Conservation (phyloP, 2,797 vertebrate species). For the Heterohyrax brucei region DNA sequence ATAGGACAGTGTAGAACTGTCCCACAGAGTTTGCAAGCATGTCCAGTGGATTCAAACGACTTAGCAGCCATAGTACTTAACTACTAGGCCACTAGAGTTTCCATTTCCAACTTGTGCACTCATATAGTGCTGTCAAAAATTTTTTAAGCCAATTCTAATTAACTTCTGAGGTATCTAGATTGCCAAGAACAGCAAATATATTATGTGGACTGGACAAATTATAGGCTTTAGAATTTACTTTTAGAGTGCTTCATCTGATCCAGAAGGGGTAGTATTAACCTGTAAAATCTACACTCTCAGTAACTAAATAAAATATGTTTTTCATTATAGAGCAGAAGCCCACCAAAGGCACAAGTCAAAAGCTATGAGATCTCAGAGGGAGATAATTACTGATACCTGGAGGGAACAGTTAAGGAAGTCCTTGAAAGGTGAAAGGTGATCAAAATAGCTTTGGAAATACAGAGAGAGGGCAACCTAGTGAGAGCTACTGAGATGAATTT, state of each 20-base stretch:
- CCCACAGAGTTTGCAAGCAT: too few relatives aligned
- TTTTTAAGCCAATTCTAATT: constrained; percentile 3
- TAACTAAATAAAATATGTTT: neutral
- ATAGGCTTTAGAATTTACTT: neutral
- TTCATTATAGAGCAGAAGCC: neutral
- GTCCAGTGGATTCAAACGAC: too few relatives aligned
- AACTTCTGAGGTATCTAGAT: neutral
- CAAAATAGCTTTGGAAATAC: neutral
- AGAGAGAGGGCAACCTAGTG: neutral
- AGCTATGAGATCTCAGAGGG: neutral
- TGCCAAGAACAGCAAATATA: neutral
- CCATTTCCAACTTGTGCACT: neutral
- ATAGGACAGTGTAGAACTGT: too few relatives aligned
- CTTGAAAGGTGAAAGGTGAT: neutral
- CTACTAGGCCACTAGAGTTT: too few relatives aligned
- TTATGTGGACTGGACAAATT: neutral
- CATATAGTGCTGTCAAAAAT: neutral
- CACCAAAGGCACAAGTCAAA: neutral
- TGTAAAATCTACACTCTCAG: neutral
- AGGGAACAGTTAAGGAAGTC: neutral
- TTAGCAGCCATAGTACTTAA: too few relatives aligned
- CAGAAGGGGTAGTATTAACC: neutral
- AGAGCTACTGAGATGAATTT: neutral
- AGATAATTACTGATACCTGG: neutral
- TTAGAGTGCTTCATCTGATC: neutral